Conservation (phyloP, 2,888 invertebrate genomes). For the Chaitophorus viminalis region DNA sequence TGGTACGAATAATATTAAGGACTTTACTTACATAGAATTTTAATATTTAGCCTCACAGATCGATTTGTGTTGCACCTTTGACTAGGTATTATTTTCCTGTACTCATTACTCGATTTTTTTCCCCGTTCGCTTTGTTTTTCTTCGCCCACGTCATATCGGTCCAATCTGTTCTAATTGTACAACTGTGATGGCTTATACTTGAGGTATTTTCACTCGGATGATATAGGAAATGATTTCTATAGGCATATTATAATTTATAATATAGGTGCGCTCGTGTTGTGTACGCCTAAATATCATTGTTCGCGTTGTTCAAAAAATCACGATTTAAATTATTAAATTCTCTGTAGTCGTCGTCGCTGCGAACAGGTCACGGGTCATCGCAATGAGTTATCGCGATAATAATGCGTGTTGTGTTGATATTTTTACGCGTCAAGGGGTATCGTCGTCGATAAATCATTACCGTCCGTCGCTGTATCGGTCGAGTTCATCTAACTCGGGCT, state of each 20-base stretch:
- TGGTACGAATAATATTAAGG: too few relatives aligned
- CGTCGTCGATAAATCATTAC: conserved; percentile 4
- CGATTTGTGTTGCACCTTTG: too few relatives aligned
- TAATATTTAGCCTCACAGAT: too few relatives aligned
- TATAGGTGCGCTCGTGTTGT: not conserved
- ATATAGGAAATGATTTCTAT: not conserved
- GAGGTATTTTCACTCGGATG: not conserved
- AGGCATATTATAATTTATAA: too few relatives aligned
- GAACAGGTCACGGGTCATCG: not conserved
- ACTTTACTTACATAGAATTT: too few relatives aligned
- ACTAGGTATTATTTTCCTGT: too few relatives aligned
- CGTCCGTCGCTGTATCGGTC: not conserved
- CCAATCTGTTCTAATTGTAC: not conserved
- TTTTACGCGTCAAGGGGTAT: not conserved
- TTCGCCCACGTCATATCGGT: not conserved
- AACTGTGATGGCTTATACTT: not conserved
- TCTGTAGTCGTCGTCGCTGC: not conserved
- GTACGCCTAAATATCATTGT: not conserved
- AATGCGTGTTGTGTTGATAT: not conserved
- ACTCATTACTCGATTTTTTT: not conserved
- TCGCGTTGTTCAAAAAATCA: not conserved
- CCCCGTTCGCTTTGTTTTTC: not conserved
- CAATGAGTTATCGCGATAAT: not conserved
- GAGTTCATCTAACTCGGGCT: not conserved
- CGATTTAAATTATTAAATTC: not conserved